Base-by-base conservation (phyloP, 2,888 invertebrate species). In the Leucania comma region DNA sequence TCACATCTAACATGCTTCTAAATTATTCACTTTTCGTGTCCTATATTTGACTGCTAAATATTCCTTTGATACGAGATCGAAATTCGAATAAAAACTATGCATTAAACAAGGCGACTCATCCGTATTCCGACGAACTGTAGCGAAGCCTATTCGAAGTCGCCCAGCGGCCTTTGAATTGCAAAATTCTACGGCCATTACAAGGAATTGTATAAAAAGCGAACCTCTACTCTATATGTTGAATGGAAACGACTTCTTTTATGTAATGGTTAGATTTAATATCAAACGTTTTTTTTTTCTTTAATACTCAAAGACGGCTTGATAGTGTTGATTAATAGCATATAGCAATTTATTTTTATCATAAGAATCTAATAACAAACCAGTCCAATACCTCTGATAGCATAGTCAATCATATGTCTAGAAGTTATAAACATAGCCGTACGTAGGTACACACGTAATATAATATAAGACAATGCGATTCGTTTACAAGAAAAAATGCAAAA, bases 81-180 rank as follows among this genome's bases (percentile, higher is more conserved):
- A 68, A 71, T 65, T 65, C 71, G 54, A 71, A 80, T 59, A 80
- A 85, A 84, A 78, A 78, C 86, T 87, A 84, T 82, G 79, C 86
- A 89, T 88, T 87, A 87, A 84, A 88, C 86, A 83, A 83, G 79
- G 75, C 86, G 82, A 83, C 87, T 90, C 89, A 90, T 89, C 80
- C 85, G 80, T 89, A 88, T 89, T 88, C 88, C 84, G 83, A 73
- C 68, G 71, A 80, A 87, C 87, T 88, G 88, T 81, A 89, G 88
- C 84, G 83, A 84, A 89, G 85, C 85, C 85, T 87, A 88, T 87
- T 84, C 83, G 75, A 74, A 87, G 71, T 87, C 86, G 83, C 85
- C 80, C 81, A 79, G 83, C 82, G 84, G 87, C 85, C 86, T 92
- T 92, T 92, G 92, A 92, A 93, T 93, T 92, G 92, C 92, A 91